Conservation (phyloP, 2,797 vertebrate genomes). For the Tapirus indicus region DNA sequence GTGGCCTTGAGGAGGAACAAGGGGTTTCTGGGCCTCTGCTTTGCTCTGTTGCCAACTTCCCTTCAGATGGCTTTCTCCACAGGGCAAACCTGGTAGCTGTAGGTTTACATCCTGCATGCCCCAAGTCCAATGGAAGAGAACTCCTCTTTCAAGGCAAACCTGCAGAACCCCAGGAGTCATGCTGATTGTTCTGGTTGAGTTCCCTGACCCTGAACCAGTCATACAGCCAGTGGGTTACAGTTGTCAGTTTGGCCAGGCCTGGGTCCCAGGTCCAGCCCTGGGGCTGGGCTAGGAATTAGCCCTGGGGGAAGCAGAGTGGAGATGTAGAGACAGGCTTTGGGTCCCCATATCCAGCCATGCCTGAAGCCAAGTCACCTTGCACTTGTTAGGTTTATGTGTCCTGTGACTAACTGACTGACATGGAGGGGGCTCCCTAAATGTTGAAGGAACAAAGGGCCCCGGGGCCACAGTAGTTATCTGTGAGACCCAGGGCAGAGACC, state of each 20-base stretch:
- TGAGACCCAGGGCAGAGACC: neutral
- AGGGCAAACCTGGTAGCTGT: neutral
- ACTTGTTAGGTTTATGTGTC: neutral
- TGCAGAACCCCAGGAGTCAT: neutral
- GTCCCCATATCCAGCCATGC: neutral
- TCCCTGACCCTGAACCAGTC: neutral
- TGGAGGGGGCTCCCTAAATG: neutral
- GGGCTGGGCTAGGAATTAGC: neutral
- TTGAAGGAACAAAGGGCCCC: neutral
- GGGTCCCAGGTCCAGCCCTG: neutral
- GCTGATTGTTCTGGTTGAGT: accelerated
- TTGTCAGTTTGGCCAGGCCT: neutral
- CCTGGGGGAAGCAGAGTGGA: neutral
- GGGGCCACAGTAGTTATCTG: neutral
- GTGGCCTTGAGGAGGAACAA: neutral
- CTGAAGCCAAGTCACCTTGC: neutral
- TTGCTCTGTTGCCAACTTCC: neutral
- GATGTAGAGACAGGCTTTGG: neutral
- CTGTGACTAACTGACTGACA: neutral
- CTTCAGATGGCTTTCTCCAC: neutral
- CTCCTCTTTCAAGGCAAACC: neutral
- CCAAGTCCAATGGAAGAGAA: neutral
- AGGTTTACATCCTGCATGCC: neutral
- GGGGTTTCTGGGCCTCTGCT: neutral
- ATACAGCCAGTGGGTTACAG: neutral